These are phyloP conservation scores for Lepisosteus oculatus DNA, from an alignment of 2,113 vertebrate genomes.

Conservation along the genomic window DNA sequence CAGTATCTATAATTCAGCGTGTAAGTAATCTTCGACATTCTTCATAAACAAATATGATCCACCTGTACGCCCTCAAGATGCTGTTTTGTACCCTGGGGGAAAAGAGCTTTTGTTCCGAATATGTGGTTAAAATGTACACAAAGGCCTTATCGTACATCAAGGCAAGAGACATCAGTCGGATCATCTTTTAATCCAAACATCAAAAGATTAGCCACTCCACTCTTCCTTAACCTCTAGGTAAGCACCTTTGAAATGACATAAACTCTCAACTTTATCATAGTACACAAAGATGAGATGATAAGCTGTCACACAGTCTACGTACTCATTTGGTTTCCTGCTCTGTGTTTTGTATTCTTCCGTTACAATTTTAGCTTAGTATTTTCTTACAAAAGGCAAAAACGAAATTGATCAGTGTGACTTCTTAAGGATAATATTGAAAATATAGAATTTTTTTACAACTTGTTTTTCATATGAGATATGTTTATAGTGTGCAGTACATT, in stretches of 20 bases:
- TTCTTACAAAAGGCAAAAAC: too few species aligned
- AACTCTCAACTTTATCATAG: slow-evolving; percentile 20
- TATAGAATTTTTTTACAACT: too few species aligned
- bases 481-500: too few species aligned
- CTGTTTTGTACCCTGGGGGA: not conserved
- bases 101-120: not conserved
- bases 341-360: not conserved
- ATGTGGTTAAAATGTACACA: not conserved
- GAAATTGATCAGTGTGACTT: too few species aligned
- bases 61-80: not conserved
- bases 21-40: too few species aligned
- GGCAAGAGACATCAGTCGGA: not conserved
- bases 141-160: not conserved
- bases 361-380: too few species aligned
- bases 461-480: too few species aligned
- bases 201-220: slow-evolving; percentile 23
- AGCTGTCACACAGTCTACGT: not conserved
- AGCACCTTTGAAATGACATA: slow-evolving; percentile 21
- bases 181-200: slow-evolving; percentile 25
- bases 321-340: not conserved
- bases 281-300: slow-evolving; percentile 22
- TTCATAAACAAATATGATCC: not conserved
- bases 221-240: slow-evolving; percentile 4
- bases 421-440: too few species aligned
- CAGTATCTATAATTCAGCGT: too few species aligned